Evolutionary conservation across 1,140 invertebrate species (phyloP), one percentile per base, ranked within the genome.

Genomic region (Subanguina moxae): DNA sequence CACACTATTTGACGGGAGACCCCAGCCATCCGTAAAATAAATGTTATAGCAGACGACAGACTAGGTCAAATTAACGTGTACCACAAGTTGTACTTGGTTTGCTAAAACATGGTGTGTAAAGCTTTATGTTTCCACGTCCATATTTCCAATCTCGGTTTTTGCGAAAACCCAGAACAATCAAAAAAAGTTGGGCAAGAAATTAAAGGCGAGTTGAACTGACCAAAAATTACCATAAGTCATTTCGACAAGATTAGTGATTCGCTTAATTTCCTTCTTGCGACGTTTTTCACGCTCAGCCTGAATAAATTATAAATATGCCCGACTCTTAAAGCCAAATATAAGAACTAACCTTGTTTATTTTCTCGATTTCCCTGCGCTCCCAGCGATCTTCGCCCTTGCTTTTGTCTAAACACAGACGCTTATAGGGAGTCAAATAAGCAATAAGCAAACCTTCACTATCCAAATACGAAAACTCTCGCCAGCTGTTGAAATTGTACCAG

Each of bases 381-480:
- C 96, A 93, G 0, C 94, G 88, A 85, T 87, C 93, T 84, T 93
- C 90, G 1, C 93, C 95, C 82, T 92, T 93, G 82, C 96, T 93
- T 83, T 97, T 97, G 75, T 97, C 94, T 38, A 38, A 38, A 38
- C 3, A 38, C 3, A 38, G 11, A 38, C n/a, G n/a, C 32, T 38
- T 38, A 38, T n/a, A n/a, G n/a, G n/a, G n/a, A n/a, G n/a, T n/a
- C n/a, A n/a, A n/a, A n/a, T n/a, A n/a, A n/a, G n/a, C n/a, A n/a
- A n/a, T n/a, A n/a, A 38, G 3, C 32, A 3, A 38, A 38, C 32
- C 32, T 83, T 97, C 95, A 85, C 97, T 93, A 84, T 99, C 95
- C 65, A 96, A 84, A 83, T 98, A 98, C n/a, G 94, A 97, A 86
- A 90, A 99, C 80, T 98, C 95, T 72, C 95, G 86, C 95, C 95